These are phyloP conservation scores for Mercenaria mercenaria DNA, from an alignment of 1,140 invertebrate genomes.

Conservation along the genomic window DNA sequence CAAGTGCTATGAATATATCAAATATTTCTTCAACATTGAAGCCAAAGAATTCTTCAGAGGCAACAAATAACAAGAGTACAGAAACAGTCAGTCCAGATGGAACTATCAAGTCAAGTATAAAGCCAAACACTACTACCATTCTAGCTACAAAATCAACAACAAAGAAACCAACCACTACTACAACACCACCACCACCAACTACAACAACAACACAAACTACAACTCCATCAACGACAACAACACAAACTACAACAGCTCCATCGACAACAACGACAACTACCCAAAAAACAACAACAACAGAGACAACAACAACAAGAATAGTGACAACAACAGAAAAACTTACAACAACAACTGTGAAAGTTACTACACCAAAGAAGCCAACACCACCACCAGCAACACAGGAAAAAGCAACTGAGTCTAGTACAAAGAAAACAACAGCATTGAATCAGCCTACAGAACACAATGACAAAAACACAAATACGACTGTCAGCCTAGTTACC, in stretches of 20 bases:
- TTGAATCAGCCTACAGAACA: neutral
- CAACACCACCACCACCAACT: neutral
- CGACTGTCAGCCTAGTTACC: neutral
- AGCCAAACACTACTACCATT: constrained; percentile 21
- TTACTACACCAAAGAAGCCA: constrained; percentile 47
- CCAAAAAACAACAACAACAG: constrained; percentile 46
- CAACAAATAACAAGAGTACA: neutral
- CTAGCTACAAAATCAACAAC: constrained; percentile 32
- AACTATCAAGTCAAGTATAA: neutral
- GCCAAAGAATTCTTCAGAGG: neutral
- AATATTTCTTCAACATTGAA: neutral
- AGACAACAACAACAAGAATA: constrained; percentile 10
- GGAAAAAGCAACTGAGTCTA: constrained; percentile 47
- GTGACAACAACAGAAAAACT: constrained; percentile 42
- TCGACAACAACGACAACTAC: constrained; percentile 52
- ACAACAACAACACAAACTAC: neutral
- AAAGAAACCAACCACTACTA: constrained; percentile 15
- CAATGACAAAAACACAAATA: neutral
- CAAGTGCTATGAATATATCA: neutral
- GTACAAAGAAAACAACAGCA: constrained; percentile 20
- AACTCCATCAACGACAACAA: constrained; percentile 26
- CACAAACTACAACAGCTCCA: constrained; percentile 29
- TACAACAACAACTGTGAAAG: constrained; percentile 43
- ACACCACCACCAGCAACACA: constrained; percentile 56
- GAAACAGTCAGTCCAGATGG: neutral